Conservation (phyloP, 1,140 invertebrate genomes). For the Eurosta solidaginis region DNA sequence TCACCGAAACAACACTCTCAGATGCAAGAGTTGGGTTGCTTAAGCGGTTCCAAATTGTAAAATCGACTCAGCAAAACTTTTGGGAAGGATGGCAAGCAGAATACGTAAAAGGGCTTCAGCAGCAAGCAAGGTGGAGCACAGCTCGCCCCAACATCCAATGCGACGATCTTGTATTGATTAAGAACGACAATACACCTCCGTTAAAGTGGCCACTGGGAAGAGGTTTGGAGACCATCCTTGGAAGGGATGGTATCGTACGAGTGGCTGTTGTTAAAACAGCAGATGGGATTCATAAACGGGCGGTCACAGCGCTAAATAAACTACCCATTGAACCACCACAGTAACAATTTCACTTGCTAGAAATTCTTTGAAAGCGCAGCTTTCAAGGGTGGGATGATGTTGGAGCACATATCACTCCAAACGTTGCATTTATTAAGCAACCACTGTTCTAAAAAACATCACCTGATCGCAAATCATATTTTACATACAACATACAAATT, state of each 20-base stretch:
- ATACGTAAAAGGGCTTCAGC: conserved; percentile 44
- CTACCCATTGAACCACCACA: conserved; percentile 35
- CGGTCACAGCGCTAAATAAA: not conserved
- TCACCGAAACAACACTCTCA: not conserved
- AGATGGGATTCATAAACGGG: conserved; percentile 41
- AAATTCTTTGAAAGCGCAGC: too few relatives aligned
- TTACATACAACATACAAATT: too few relatives aligned
- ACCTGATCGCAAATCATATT: too few relatives aligned
- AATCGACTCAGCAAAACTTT: not conserved
- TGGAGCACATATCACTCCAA: too few relatives aligned
- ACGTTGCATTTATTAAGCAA: too few relatives aligned
- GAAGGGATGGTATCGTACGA: conserved; percentile 44
- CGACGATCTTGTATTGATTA: conserved; percentile 52
- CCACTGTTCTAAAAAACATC: too few relatives aligned
- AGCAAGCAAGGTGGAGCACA: conserved; percentile 48
- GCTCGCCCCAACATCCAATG: conserved; percentile 34
- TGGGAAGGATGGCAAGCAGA: conserved; percentile 41
- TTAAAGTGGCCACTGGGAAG: conserved; percentile 49
- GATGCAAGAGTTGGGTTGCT: not conserved
- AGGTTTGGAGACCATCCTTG: conserved; percentile 41
- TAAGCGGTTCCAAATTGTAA: not conserved
- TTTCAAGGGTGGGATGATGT: too few relatives aligned
- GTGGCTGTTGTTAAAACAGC: conserved; percentile 44
- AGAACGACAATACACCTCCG: conserved; percentile 51
- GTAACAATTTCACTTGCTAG: too few relatives aligned